These are phyloP conservation scores for Hydra vulgaris DNA, from an alignment of 30 jellyfish, hydroid and myxozoan species.

Conservation along the genomic window DNA sequence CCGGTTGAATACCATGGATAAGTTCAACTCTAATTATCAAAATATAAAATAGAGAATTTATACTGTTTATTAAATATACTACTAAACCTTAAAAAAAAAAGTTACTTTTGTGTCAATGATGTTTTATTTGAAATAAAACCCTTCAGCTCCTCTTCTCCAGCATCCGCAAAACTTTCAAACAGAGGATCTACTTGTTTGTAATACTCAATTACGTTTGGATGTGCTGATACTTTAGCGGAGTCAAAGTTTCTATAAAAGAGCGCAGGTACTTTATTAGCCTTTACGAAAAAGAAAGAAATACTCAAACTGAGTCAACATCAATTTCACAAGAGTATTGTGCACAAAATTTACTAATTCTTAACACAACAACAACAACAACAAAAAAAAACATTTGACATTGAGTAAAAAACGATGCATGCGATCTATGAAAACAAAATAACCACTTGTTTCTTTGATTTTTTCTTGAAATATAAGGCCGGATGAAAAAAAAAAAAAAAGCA, in stretches of 20 bases:
- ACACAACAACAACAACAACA: too few relatives aligned
- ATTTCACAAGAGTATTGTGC: background rate
- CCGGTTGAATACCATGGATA: background rate
- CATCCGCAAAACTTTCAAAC: background rate
- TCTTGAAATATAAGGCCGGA: too few relatives aligned
- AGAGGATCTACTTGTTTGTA: slow-evolving; percentile 25
- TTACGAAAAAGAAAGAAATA: background rate
- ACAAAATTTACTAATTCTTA: too few relatives aligned
- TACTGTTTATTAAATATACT: too few relatives aligned
- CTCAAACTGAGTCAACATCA: background rate
- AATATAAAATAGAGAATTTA: too few relatives aligned
- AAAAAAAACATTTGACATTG: too few relatives aligned
- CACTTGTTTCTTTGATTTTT: too few relatives aligned
- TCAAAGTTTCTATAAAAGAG: slow-evolving; percentile 27
- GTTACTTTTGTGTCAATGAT: background rate
- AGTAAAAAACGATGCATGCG: too few relatives aligned
- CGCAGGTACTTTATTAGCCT: background rate
- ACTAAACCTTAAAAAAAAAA: too few relatives aligned
- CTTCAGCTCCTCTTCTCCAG: slow-evolving; percentile 19
- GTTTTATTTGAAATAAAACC: background rate
- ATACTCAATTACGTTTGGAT: slow-evolving; percentile 41
- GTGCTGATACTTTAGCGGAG: slow-evolving; percentile 46
- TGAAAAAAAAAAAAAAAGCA: too few relatives aligned
- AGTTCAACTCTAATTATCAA: background rate
- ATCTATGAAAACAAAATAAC: too few relatives aligned